Percentiles rank a stretch among this genome's conserved stretches.
phyloP scores from a whole-genome alignment of 1,140 invertebrate genomes.

The Apis laboriosa region DNA sequence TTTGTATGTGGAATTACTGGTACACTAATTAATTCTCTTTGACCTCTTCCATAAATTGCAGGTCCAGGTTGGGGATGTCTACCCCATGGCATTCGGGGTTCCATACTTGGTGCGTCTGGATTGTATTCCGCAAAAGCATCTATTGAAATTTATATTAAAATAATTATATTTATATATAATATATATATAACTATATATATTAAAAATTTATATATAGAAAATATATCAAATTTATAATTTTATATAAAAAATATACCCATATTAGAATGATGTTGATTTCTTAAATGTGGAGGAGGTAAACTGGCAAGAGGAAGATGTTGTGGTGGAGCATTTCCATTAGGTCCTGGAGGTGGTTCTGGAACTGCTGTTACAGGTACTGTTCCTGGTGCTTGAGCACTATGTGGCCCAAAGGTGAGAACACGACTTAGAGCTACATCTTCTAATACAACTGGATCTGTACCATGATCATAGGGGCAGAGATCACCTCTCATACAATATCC shows the following conservation, averaged over 20 bases:
- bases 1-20: conserved; percentile 82
- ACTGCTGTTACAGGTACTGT: conserved; percentile 75
- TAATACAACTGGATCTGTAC: conserved; percentile 95
- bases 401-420: conserved; percentile 83
- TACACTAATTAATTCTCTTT: conserved; percentile 85
- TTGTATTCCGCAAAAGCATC: conserved; percentile 86
- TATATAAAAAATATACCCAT: conserved; percentile 70
- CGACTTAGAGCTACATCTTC: conserved; percentile 88
- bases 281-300: conserved; percentile 80
- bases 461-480: conserved; percentile 97
- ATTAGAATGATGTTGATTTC: conserved; percentile 79
- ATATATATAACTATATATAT: not conserved
- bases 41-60: conserved; percentile 78
- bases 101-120: conserved; percentile 92
- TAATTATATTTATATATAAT: not conserved
- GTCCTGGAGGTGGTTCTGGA: conserved; percentile 74
- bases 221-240: not conserved
- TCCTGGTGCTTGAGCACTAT: conserved; percentile 77
- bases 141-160: conserved; percentile 45
- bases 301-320: conserved; percentile 80
- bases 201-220: not conserved
- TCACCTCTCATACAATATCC: conserved; percentile 98
- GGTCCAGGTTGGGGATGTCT: conserved; percentile 74
- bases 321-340: conserved; percentile 79
- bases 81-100: conserved; percentile 80